Evolutionary conservation across 2,888 invertebrate genomes (phyloP).

Genomic region (Lamellibrachia satsuma): DNA sequence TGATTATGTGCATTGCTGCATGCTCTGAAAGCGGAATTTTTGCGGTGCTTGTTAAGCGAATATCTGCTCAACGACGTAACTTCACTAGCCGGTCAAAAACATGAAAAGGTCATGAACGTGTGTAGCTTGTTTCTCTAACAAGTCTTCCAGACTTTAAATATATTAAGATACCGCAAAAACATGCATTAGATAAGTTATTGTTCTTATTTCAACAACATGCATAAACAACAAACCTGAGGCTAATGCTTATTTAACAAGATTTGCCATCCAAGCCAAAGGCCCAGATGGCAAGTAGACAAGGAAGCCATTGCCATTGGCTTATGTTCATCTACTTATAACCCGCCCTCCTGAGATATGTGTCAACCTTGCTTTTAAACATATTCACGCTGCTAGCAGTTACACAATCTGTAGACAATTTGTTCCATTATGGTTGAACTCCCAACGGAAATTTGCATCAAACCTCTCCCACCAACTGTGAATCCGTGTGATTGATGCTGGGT

Average conservation of each 20-base stretch:
- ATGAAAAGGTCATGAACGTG: constrained; percentile 17
- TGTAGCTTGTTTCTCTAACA: neutral
- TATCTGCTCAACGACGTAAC: neutral
- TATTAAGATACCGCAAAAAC: neutral
- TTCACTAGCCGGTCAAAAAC: neutral
- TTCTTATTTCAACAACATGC: neutral
- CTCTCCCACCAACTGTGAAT: neutral
- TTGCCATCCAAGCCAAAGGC: no score
- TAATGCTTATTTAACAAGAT: neutral
- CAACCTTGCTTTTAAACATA: no score
- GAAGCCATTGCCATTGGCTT: no score
- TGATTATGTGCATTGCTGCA: neutral
- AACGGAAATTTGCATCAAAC: neutral
- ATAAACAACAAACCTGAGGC: neutral
- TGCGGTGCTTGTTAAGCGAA: neutral
- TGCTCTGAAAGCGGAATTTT: neutral
- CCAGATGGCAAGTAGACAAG: no score
- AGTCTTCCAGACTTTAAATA: neutral
- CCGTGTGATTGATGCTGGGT: no score
- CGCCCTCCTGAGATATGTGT: no score
- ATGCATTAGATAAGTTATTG: neutral
- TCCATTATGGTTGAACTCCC: neutral
- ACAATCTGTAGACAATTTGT: no score
- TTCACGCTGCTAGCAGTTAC: no score
- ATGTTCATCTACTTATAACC: no score